Percentiles rank a stretch among this genome's conserved stretches.
Conservation (phyloP, 2,797 vertebrate species). For the Enoplosus armatus region DNA sequence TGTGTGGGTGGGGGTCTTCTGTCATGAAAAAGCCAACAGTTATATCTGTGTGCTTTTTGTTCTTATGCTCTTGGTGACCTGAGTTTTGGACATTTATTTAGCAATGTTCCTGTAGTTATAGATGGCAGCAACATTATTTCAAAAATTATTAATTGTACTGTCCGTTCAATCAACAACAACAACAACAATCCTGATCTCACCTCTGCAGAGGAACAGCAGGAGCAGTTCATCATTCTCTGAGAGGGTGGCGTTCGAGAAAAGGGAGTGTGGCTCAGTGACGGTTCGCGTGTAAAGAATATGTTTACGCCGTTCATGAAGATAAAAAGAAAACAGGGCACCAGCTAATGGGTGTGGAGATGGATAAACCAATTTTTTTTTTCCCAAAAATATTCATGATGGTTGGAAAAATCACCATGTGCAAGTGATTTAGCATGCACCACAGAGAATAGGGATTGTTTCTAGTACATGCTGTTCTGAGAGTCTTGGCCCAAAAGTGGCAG, state of each 20-base stretch:
- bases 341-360: not conserved
- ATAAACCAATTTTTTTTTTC: too few species aligned
- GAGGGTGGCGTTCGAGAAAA: not conserved
- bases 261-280: not conserved
- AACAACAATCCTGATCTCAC: not conserved
- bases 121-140: not conserved
- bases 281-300: not conserved
- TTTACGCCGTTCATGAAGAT: not conserved
- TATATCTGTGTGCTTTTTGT: not conserved
- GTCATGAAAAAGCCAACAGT: conserved; percentile 7
- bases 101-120: not conserved
- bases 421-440: conserved; percentile 23
- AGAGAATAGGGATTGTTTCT: conserved; percentile 15
- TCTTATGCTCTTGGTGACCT: too few species aligned
- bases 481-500: not conserved
- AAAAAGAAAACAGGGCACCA: not conserved
- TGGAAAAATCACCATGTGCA: conserved; percentile 24
- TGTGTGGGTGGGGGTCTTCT: not conserved
- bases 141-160: too few species aligned
- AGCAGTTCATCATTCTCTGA: conserved; percentile 9
- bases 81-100: not conserved
- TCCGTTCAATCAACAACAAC: too few species aligned
- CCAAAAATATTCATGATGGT: not conserved
- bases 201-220: not conserved
- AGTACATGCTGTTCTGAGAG: conserved; percentile 5